Evolutionary conservation across 2,113 vertebrate species (phyloP).

Genomic region (Gnathonemus echidnorhynchus): DNA sequence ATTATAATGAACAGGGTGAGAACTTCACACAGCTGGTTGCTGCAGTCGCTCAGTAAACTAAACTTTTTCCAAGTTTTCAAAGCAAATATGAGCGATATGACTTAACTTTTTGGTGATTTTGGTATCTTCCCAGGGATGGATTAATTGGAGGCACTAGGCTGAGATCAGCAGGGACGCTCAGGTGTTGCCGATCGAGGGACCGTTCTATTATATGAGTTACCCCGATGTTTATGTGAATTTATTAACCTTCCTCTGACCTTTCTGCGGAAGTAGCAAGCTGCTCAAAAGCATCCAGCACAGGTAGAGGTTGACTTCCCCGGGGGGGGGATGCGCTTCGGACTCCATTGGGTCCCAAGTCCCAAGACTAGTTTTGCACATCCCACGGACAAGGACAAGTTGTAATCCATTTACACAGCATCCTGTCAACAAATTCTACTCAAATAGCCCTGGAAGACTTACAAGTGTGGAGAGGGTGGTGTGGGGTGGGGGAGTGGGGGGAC

Average conservation of each 20-base stretch:
- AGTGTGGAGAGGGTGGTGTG: slow-evolving; percentile 32
- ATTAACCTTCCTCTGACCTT: background rate
- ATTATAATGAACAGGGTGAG: background rate
- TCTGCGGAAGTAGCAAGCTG: slow-evolving; percentile 35
- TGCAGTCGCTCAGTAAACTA: background rate
- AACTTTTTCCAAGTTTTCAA: background rate
- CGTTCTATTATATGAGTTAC: background rate
- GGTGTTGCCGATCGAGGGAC: background rate
- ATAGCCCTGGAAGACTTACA: slow-evolving; percentile 59
- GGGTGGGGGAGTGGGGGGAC: background rate
- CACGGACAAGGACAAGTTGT: slow-evolving; percentile 60
- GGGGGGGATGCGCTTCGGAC: slow-evolving; percentile 43
- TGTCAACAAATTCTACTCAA: slow-evolving; percentile 58
- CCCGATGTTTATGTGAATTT: background rate
- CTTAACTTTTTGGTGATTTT: background rate
- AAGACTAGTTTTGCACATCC: background rate
- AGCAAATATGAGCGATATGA: background rate
- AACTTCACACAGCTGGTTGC: background rate
- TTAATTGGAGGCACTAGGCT: background rate
- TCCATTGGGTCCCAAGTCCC: background rate
- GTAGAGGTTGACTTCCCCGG: slow-evolving; percentile 34
- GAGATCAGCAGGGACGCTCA: background rate
- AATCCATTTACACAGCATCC: slow-evolving; percentile 61
- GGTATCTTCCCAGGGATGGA: background rate
- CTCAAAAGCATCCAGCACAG: slow-evolving; percentile 44